phyloP scores from a whole-genome alignment of 2,113 vertebrate species.

The Syngnathoides biaculeatus region DNA sequence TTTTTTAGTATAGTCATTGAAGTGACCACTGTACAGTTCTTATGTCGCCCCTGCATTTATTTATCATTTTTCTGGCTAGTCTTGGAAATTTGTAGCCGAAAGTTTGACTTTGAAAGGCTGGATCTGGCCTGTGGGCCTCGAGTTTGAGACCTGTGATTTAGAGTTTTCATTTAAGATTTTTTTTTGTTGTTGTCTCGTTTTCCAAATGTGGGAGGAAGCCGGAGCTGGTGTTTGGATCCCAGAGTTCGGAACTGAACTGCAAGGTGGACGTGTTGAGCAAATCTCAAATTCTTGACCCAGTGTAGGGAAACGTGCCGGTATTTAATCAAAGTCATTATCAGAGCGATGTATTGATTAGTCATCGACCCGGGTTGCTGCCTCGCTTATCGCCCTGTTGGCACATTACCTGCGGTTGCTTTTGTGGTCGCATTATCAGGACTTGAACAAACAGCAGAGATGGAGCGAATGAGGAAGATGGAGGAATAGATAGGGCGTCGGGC shows the following conservation, averaged over 20 bases:
- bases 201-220: background rate
- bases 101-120: too few species aligned
- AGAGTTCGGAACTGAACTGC: slow-evolving; percentile 14
- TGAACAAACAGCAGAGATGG: background rate
- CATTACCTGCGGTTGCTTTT: background rate
- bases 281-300: slow-evolving; percentile 6
- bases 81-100: too few species aligned
- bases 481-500: slow-evolving; percentile 37
- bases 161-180: slow-evolving; percentile 15
- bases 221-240: background rate
- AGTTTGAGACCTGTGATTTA: too few species aligned
- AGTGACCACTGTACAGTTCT: too few species aligned
- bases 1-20: too few species aligned
- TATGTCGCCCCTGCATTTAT: too few species aligned
- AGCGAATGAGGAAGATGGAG: slow-evolving; percentile 43
- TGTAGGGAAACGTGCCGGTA: background rate
- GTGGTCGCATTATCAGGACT: background rate
- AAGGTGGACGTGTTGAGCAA: slow-evolving; percentile 25
- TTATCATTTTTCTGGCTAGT: too few species aligned
- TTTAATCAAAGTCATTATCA: slow-evolving; percentile 1
- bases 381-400: slow-evolving; percentile 8
- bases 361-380: slow-evolving; percentile 18
- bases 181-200: slow-evolving; percentile 2
- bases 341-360: slow-evolving; percentile 23
- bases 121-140: too few species aligned